These are phyloP conservation scores for Pachycephala philippinensis DNA, from an alignment of 2,113 vertebrate species.

Conservation along the genomic window DNA sequence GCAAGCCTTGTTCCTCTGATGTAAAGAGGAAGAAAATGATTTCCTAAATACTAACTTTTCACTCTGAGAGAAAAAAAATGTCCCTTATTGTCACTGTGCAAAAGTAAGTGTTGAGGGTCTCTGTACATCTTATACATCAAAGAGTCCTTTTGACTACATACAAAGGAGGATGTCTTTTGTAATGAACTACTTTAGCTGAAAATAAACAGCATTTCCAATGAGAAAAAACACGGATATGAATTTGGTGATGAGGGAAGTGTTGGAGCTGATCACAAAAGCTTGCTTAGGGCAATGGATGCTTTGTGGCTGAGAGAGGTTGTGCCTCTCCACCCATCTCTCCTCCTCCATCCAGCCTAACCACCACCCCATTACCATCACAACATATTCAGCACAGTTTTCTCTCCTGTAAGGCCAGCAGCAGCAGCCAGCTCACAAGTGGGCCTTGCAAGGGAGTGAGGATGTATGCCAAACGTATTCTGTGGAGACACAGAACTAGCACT, in stretches of 20 bases:
- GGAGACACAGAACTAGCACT: neutral
- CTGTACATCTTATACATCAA: neutral
- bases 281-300: neutral
- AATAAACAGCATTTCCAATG: neutral
- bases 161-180: neutral
- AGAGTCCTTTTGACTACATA: neutral
- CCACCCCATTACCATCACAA: neutral
- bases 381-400: rapidly evolving
- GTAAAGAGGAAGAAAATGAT: neutral
- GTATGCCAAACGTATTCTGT: neutral
- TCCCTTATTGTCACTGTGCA: neutral
- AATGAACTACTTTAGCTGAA: neutral
- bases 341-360: neutral
- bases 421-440: neutral
- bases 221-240: neutral
- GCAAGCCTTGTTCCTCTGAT: neutral
- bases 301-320: neutral
- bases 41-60: neutral
- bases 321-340: neutral
- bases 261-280: neutral
- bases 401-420: neutral
- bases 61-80: neutral
- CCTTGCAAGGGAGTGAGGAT: neutral
- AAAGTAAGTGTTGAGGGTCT: neutral
- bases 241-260: neutral